Evolutionary conservation across 2,113 vertebrate genomes (phyloP).

Genomic region (Muntiacus reevesi): DNA sequence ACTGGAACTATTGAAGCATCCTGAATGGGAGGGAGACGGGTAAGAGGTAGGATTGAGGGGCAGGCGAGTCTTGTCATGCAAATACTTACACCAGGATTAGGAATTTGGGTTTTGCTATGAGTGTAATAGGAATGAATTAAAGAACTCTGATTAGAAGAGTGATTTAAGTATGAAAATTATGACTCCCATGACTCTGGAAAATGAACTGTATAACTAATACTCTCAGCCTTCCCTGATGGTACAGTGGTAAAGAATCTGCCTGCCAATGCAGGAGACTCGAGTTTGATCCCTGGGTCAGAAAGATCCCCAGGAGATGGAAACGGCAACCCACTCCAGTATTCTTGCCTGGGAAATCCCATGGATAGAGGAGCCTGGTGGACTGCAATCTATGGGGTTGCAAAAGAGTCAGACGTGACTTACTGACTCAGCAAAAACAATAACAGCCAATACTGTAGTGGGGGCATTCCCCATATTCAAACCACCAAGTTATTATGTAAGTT

Average conservation of each 20-base stretch:
- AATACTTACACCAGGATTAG: neutral
- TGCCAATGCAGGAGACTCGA: neutral
- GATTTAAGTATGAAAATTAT: neutral
- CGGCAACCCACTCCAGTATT: neutral
- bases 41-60: neutral
- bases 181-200: neutral
- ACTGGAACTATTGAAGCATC: neutral
- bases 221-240: neutral
- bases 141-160: neutral
- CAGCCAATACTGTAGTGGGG: neutral
- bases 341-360: neutral
- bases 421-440: neutral
- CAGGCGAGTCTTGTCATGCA: neutral
- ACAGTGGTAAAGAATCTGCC: neutral
- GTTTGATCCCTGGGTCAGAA: neutral
- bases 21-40: neutral
- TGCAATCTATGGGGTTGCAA: neutral
- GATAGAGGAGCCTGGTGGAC: neutral
- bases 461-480: neutral
- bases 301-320: neutral
- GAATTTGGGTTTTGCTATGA: neutral
- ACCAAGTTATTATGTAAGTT: neutral
- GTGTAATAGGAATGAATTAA: neutral
- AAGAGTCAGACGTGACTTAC: neutral
- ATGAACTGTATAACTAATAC: neutral